Base-by-base conservation (phyloP, 2,888 invertebrate species). In the Eledone cirrhosa region DNA sequence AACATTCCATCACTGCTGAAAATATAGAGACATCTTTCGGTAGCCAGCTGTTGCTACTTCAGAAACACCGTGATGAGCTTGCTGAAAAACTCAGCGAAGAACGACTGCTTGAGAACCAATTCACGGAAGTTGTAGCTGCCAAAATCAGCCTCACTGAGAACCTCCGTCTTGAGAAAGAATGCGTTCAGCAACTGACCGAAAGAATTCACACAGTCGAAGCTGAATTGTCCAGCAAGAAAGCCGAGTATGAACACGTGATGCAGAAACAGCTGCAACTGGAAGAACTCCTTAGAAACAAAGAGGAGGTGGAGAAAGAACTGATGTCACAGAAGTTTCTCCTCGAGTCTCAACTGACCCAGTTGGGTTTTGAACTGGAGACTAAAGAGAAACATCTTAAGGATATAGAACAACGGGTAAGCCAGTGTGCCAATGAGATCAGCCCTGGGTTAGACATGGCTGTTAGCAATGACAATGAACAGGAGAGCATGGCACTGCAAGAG, bases 311-410 rank as follows among this genome's bases (percentile, higher is more conserved):
- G 79, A 84, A 84, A 75, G 85, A 88, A 77, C 80, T 88, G 24
- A 85, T 86, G 86, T 83, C 83, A 67, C 87, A 88, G 79, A 88
- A 88, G 77, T 81, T 87, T 19, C 78, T 87, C 11, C 81, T 88
- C 48, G 87, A 89, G 72, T 84, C 87, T 78, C 88, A 88, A 75
- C 80, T 89, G 24, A 77, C 81, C 47, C 85, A 86, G 75, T 87
- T 88, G 14, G 87, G 88, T 78, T 80, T 83, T 0, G 86, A 85
- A 78, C 84, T 88, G 69, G 81, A 81, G 74, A 88, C 88, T 29
- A 83, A 85, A 65, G 87, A 87, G 79, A 81, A 82, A 72, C 81
- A 87, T 4, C 79, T 87, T 24, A 81, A 80, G 47, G 86, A 86
- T 72, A 78, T 87, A 22, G 83, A 82, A 78, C 80, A 81, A 29